These are phyloP conservation scores for Sebastes reedi DNA, from an alignment of 2,797 vertebrate species.

Conservation along the genomic window DNA sequence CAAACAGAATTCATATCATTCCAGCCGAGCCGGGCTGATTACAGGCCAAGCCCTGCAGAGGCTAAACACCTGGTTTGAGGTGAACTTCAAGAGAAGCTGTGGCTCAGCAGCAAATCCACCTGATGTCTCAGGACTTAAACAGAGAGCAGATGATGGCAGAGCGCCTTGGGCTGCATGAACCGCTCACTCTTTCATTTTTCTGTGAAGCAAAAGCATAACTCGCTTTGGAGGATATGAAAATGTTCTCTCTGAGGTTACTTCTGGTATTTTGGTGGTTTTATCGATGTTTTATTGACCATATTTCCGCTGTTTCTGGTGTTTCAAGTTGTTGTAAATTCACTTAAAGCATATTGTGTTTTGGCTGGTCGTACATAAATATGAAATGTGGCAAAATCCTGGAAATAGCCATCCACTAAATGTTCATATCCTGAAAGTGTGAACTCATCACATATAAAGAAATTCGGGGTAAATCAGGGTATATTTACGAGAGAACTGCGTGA, in stretches of 20 bases:
- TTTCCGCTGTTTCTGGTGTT: neutral
- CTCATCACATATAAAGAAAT: no score
- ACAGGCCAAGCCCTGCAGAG: slow-evolving; percentile 18
- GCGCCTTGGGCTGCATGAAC: neutral
- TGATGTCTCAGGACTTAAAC: slow-evolving; percentile 30
- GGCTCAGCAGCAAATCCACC: slow-evolving; percentile 23
- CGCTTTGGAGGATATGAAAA: neutral
- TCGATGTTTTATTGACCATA: neutral
- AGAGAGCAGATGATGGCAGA: slow-evolving; percentile 34
- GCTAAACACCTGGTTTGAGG: slow-evolving; percentile 53
- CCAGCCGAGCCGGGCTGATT: slow-evolving; percentile 30
- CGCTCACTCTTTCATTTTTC: neutral
- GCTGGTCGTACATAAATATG: neutral
- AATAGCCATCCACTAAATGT: neutral
- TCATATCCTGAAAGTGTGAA: neutral
- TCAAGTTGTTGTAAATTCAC: neutral
- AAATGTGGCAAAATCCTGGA: neutral
- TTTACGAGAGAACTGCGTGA: no score
- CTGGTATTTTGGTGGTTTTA: neutral
- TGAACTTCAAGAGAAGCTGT: slow-evolving; percentile 42
- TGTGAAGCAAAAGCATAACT: neutral
- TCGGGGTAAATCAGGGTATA: no score
- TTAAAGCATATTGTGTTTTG: neutral
- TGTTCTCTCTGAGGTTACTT: neutral
- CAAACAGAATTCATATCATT: slow-evolving; percentile 39